Evolutionary conservation across 2,888 invertebrate genomes (phyloP).

Genomic region (Perdita meconis): DNA sequence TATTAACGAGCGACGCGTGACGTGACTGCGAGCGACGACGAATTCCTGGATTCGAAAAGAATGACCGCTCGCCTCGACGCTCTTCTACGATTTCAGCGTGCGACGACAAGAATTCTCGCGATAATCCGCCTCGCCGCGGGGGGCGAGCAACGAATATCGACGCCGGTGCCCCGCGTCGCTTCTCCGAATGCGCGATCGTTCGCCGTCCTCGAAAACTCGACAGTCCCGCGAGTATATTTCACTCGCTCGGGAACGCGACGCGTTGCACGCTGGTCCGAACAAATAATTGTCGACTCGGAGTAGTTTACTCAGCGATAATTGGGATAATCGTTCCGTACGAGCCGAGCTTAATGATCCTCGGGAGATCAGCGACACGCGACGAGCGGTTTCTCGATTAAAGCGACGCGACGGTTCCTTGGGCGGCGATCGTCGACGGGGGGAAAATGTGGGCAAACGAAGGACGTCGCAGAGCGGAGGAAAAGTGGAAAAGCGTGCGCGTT

Average conservation of each 20-base stretch:
- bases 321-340: conserved; percentile 61
- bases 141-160: conserved; percentile 17
- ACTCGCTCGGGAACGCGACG: no score
- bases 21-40: conserved; percentile 38
- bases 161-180: conserved; percentile 15
- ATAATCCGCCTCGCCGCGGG: conserved; percentile 4
- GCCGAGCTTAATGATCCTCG: conserved; percentile 57
- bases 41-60: conserved; percentile 48
- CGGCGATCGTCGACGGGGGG: background rate
- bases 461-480: background rate
- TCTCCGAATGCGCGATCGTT: conserved; percentile 40
- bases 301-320: conserved; percentile 68
- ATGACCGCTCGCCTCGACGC: conserved; percentile 56
- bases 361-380: no score
- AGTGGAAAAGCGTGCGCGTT: conserved; percentile 10
- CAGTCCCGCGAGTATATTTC: conserved; percentile 7
- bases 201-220: conserved; percentile 52
- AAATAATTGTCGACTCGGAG: conserved; percentile 58
- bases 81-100: conserved; percentile 26
- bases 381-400: background rate
- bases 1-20: conserved; percentile 61
- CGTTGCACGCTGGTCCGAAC: no score
- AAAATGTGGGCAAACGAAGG: no score
- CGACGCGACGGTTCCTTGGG: background rate
- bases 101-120: conserved; percentile 25